Evolutionary conservation across 2,888 invertebrate species (phyloP).

Genomic region (Sepioteuthis lessoniana): DNA sequence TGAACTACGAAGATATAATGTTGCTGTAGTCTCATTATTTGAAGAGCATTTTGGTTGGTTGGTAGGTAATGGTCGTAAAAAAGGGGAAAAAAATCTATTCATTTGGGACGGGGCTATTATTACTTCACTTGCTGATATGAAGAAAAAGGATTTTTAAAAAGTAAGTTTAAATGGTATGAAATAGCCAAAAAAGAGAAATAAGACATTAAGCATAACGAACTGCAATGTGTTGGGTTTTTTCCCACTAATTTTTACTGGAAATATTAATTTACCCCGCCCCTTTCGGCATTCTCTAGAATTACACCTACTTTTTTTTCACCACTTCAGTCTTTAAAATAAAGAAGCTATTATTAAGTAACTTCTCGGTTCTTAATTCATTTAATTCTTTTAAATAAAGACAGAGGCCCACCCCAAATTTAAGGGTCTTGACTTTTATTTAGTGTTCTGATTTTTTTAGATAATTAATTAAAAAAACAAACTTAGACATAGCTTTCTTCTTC

Average conservation of each 20-base stretch:
- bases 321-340: neutral
- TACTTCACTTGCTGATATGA: neutral
- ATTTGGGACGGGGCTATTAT: neutral
- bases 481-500: too few relatives aligned
- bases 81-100: neutral
- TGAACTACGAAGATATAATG: too few relatives aligned
- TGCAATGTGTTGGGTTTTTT: neutral
- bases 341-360: neutral
- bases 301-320: neutral
- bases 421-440: too few relatives aligned
- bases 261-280: neutral
- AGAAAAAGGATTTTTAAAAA: neutral
- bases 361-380: too few relatives aligned
- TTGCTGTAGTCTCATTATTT: too few relatives aligned
- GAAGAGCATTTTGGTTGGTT: too few relatives aligned
- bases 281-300: neutral
- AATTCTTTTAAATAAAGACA: too few relatives aligned
- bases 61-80: neutral
- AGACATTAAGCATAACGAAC: neutral
- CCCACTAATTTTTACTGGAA: neutral
- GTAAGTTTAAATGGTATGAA: neutral
- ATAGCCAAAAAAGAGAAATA: neutral
- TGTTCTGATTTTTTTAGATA: too few relatives aligned
- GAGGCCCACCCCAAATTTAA: too few relatives aligned
- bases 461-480: too few relatives aligned